These are phyloP conservation scores for Propsilocerus akamusi DNA, from an alignment of 1,140 invertebrate genomes.

Conservation along the genomic window DNA sequence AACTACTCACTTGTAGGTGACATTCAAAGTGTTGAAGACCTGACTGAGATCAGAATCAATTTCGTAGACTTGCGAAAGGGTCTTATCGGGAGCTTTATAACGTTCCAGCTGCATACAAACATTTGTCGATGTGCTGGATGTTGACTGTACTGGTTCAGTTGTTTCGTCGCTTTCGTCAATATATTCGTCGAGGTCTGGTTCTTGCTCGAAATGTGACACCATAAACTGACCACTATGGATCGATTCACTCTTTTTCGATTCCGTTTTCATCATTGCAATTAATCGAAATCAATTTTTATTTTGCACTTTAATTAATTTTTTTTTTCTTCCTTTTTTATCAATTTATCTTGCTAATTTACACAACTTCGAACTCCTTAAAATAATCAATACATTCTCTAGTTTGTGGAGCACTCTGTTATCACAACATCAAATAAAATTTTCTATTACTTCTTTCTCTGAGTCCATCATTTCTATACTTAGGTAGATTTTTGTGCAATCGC, in stretches of 20 bases:
- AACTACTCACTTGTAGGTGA: not conserved
- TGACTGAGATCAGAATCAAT: conserved; percentile 3
- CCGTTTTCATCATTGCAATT: no score
- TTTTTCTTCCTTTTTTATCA: no score
- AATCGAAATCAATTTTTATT: no score
- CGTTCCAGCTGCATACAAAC: not conserved
- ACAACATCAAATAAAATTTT: no score
- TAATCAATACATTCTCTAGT: no score
- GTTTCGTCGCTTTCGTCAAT: conserved; percentile 19
- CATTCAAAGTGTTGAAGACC: not conserved
- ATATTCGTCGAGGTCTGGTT: conserved; percentile 73
- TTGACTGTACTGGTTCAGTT: not conserved
- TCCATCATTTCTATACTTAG: no score
- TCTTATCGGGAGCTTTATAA: not conserved
- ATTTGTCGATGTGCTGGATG: not conserved
- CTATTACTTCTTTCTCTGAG: no score
- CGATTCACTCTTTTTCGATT: conserved; percentile 33
- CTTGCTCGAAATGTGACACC: conserved; percentile 90
- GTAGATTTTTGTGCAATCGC: no score
- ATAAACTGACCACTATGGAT: conserved; percentile 98
- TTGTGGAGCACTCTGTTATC: no score
- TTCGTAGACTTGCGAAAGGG: not conserved
- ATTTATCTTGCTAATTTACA: no score
- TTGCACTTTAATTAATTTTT: no score
- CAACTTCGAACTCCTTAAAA: no score